These are phyloP conservation scores for Ceratitis capitata DNA, from an alignment of 1,140 invertebrate genomes.

Conservation along the genomic window DNA sequence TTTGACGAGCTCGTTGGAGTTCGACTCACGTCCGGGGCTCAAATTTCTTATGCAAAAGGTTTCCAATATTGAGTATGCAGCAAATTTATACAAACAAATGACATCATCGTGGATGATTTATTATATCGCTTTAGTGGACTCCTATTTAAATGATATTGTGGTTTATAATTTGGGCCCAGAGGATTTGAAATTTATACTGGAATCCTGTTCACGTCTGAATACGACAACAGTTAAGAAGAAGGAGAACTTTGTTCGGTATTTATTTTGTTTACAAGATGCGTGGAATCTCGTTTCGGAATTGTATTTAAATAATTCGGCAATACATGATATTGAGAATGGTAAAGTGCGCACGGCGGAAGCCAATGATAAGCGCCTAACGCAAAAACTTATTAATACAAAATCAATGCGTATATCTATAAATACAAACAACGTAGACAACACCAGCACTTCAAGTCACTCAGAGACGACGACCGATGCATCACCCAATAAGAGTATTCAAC, in stretches of 20 bases:
- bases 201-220: slow-evolving; percentile 67
- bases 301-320: slow-evolving; percentile 66
- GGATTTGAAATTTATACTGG: slow-evolving; percentile 74
- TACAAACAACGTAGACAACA: slow-evolving; percentile 53
- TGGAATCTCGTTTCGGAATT: slow-evolving; percentile 70
- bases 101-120: slow-evolving; percentile 90
- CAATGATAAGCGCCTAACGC: slow-evolving; percentile 35
- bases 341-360: slow-evolving; percentile 47
- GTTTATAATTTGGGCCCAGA: slow-evolving; percentile 72
- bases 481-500: slow-evolving; percentile 57
- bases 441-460: slow-evolving; percentile 41
- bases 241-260: slow-evolving; percentile 69
- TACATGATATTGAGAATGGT: slow-evolving; percentile 67
- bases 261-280: slow-evolving; percentile 70
- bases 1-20: slow-evolving; percentile 82
- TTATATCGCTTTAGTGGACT: slow-evolving; percentile 85
- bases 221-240: slow-evolving; percentile 68
- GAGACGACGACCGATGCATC: slow-evolving; percentile 49
- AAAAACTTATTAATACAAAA: slow-evolving; percentile 42
- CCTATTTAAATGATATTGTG: slow-evolving; percentile 75
- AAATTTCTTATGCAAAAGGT: slow-evolving; percentile 96
- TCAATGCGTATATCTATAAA: slow-evolving; percentile 54
- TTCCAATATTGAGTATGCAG: slow-evolving; percentile 84
- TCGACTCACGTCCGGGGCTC: slow-evolving; percentile 87
- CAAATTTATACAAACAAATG: slow-evolving; percentile 93